Conservation (phyloP, 2,888 invertebrate genomes). For the Lepetodrilus schrolli region DNA sequence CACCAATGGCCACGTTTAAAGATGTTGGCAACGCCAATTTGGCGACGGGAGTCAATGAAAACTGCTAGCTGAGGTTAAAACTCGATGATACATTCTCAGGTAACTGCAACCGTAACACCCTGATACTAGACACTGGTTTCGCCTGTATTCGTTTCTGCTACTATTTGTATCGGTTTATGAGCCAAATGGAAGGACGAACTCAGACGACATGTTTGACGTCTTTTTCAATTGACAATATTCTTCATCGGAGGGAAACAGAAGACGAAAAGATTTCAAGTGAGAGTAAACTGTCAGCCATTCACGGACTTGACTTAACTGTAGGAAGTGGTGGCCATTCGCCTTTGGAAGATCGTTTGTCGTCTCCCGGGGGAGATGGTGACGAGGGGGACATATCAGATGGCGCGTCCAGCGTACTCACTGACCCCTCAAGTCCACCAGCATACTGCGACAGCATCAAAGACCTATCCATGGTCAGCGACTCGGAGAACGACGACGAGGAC, state of each 20-base stretch:
- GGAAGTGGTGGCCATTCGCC: not conserved
- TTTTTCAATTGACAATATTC: constrained; percentile 20
- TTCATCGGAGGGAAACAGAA: constrained; percentile 5
- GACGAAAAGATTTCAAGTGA: not conserved
- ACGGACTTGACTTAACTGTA: not conserved
- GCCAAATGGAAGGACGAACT: constrained; percentile 13
- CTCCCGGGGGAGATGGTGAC: not conserved
- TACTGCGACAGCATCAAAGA: constrained; percentile 2
- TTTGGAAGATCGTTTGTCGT: not conserved
- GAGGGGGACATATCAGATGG: constrained; percentile 11
- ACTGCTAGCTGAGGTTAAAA: constrained; percentile 9
- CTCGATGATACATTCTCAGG: not conserved
- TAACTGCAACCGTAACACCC: not conserved
- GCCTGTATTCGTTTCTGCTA: not conserved
- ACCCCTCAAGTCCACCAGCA: constrained; percentile 8
- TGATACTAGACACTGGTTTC: not conserved
- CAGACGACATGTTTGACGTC: constrained; percentile 16
- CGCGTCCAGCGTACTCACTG: not conserved
- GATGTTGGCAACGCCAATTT: constrained; percentile 6
- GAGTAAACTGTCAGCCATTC: not conserved
- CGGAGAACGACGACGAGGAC: not conserved
- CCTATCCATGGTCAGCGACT: constrained; percentile 15
- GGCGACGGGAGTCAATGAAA: constrained; percentile 21
- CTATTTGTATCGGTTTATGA: no score
- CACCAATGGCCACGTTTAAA: constrained; percentile 13